phyloP scores from a whole-genome alignment of 2,888 invertebrate species.

The Carabus problematicus region DNA sequence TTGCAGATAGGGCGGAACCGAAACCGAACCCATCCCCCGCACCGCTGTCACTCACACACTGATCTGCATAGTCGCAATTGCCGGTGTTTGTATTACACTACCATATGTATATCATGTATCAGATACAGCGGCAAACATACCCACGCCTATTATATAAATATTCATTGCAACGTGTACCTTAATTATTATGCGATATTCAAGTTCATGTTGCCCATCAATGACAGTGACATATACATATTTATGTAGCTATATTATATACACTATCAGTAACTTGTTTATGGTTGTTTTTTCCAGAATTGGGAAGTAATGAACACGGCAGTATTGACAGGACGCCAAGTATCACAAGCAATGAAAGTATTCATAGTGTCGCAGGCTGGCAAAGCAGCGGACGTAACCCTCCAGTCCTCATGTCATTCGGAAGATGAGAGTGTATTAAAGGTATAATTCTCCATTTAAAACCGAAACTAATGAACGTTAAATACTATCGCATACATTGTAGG shows the following conservation, averaged over 20 bases:
- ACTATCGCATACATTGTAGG: slow-evolving; percentile 64
- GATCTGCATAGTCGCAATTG: too few species aligned
- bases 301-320: slow-evolving; percentile 96
- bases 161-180: too few species aligned
- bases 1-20: slow-evolving; percentile 10
- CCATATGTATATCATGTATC: too few species aligned
- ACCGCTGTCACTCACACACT: too few species aligned
- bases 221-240: too few species aligned
- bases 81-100: too few species aligned
- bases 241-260: too few species aligned
- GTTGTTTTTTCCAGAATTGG: slow-evolving; percentile 76
- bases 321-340: slow-evolving; percentile 91
- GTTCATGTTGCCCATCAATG: too few species aligned
- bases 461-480: slow-evolving; percentile 23
- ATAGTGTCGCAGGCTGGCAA: slow-evolving; percentile 94
- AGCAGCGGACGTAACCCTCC: slow-evolving; percentile 93
- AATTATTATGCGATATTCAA: too few species aligned
- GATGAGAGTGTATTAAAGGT: slow-evolving; percentile 97
- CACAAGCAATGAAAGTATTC: slow-evolving; percentile 94
- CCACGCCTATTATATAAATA: too few species aligned
- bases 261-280: slow-evolving; percentile 10
- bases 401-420: slow-evolving; percentile 93
- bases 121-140: too few species aligned
- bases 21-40: slow-evolving; percentile 1
- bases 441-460: slow-evolving; percentile 46